Evolutionary conservation across 2,888 invertebrate genomes (phyloP).

Genomic region (Drosophila prolongata): DNA sequence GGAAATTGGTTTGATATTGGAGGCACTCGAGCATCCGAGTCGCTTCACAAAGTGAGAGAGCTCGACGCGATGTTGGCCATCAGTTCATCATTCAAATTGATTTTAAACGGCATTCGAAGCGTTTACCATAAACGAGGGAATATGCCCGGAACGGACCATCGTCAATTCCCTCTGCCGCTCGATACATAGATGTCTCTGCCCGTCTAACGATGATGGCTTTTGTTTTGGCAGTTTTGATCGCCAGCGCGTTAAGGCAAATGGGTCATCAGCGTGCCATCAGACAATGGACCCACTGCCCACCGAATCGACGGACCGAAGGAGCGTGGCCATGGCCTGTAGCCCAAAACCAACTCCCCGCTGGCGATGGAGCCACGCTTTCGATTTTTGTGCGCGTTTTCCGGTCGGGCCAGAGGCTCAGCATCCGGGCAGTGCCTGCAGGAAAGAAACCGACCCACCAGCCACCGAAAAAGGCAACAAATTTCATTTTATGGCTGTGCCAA

Average conservation of each 20-base stretch:
- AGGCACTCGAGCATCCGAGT: slow-evolving; percentile 34
- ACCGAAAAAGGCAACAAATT: slow-evolving; percentile 66
- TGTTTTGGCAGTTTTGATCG: slow-evolving; percentile 79
- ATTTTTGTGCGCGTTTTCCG: slow-evolving; percentile 69
- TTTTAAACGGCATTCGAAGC: slow-evolving; percentile 78
- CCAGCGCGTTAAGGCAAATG: slow-evolving; percentile 77
- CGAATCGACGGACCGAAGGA: slow-evolving; percentile 6
- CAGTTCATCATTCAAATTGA: slow-evolving; percentile 79
- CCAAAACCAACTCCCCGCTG: slow-evolving; percentile 14
- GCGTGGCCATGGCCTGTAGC: slow-evolving; percentile 16
- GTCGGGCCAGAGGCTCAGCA: slow-evolving; percentile 16
- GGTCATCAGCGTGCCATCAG: slow-evolving; percentile 76
- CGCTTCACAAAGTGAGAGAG: slow-evolving; percentile 32
- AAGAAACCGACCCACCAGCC: slow-evolving; percentile 26
- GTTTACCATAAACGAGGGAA: slow-evolving; percentile 71
- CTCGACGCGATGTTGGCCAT: slow-evolving; percentile 21
- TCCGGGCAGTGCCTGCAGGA: slow-evolving; percentile 22
- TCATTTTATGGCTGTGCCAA: slow-evolving; percentile 46
- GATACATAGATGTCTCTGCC: slow-evolving; percentile 22
- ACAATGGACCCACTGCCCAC: slow-evolving; percentile 53
- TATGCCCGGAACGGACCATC: slow-evolving; percentile 11
- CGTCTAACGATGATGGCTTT: slow-evolving; percentile 78
- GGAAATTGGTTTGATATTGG: slow-evolving; percentile 11
- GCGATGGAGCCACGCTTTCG: slow-evolving; percentile 49
- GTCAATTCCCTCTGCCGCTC: slow-evolving; percentile 6